Evolutionary conservation across 2,888 invertebrate genomes (phyloP), one percentile per base, ranked within the genome.

Genomic region (Heliconius cydno): DNA sequence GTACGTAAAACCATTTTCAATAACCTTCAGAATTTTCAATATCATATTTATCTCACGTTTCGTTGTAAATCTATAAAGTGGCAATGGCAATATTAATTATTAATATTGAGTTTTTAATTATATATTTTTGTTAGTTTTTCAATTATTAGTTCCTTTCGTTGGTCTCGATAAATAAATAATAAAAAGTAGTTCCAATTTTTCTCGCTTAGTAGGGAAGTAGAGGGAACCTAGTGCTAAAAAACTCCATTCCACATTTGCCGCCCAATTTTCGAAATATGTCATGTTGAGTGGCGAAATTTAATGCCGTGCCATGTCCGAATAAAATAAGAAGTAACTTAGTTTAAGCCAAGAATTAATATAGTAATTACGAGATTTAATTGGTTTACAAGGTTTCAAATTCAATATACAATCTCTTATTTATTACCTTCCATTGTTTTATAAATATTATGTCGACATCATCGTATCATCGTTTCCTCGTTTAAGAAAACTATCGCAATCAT

Each of bases 21-120:
- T 70, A 46, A 70, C 15, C 70, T 7, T 70, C 25, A 70, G 25
- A 41, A 41, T 46, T 70, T 70, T 41, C 41, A 46, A 46, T 34
- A 46, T 46, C 7, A 25, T 46, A 70, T 70, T 46, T 46, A 46
- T 70, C 70, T 46, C 70, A 70, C 41, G 70, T 70, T 70, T 9
- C 70, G 41, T 19, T 46, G 70, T 70, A 25, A 70, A 46, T 70
- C 15, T 25, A 13, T 13, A 6, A 52, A 70, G 9, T 70, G 25
- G 19, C 46, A 25, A 22, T 70, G n/a, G n/a, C n/a, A n/a, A 52
- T 19, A 19, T 52, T 52, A 52, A 52, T 46, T 19, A 7, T 19
- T 52, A 19, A 52, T 66, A 19, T 30, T 66, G 2, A 28, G 15
- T 30, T 28, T 19, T 38, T 38, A 38, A 19, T 15, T 9, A 28